Evolutionary conservation across 2,888 invertebrate species (phyloP), one percentile per base, ranked within the genome.

Genomic region (Leptinotarsa juncta): DNA sequence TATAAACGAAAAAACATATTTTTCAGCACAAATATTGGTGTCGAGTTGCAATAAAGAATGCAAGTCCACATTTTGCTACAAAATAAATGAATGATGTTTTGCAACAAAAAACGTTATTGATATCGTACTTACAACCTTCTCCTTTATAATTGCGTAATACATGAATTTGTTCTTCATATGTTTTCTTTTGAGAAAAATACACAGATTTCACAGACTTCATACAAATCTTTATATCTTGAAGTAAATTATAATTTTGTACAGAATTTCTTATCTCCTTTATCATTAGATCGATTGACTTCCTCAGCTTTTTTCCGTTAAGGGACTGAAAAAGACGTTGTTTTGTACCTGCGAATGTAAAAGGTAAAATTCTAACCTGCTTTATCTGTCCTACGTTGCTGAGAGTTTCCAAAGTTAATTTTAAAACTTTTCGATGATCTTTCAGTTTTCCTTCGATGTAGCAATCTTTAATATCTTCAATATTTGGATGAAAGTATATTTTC

Each of bases 401-500:
- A 12, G 79, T 79, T 49, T 78, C 71, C 10, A 78, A 15, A 23
- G 68, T 62, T 23, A 76, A 32, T 16, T 67, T 65, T 3, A 66
- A 62, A 15, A 32, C 57, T 16, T 71, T 18, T 26, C 23, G 20
- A 48, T 48, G 60, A 73, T 77, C 78, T 14, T 71, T 62, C 5
- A 57, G 15, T 49, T 72, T 72, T 26, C 67, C 70, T 72, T 72
- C 71, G 18, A 26, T 69, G n/a, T 70, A 72, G 16, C 66, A 80
- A 72, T 77, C 80, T 15, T 76, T 71, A 53, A 80, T 69, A 72
- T 82, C 80, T 57, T 73, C 49, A 14, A 76, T 49, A 14, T 79
- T 78, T 10, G 82, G 82, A 66, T 79, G 79, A 32, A 81, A 71
- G 50, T 74, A 77, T 23, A 82, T 2, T 20, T 67, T 74, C 16